These are phyloP conservation scores for Pterostichus niger DNA, from an alignment of 2,888 invertebrate genomes.

Conservation along the genomic window DNA sequence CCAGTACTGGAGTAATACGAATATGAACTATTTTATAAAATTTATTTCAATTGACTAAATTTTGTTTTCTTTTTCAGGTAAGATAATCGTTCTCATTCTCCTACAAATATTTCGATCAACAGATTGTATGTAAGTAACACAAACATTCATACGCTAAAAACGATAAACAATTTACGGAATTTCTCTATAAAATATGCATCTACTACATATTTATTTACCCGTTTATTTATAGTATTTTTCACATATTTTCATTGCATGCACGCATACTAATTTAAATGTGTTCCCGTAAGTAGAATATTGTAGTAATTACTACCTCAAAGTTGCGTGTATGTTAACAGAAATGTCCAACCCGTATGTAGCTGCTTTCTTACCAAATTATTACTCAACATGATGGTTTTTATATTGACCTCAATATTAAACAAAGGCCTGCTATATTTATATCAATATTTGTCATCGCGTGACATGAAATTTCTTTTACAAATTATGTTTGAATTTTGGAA, in stretches of 20 bases:
- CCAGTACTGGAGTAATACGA: too few species aligned
- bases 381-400: constrained; percentile 28
- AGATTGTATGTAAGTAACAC: constrained; percentile 23
- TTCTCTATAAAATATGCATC: constrained; percentile 4
- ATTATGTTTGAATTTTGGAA: background rate
- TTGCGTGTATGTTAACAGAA: constrained; percentile 29
- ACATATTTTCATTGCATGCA: constrained; percentile 19
- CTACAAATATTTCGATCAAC: background rate
- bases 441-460: constrained; percentile 32
- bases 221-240: constrained; percentile 1
- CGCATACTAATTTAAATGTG: constrained; percentile 28
- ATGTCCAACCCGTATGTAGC: constrained; percentile 8
- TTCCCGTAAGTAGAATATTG: constrained; percentile 28
- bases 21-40: background rate
- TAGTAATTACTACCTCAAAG: constrained; percentile 9
- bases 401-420: constrained; percentile 38
- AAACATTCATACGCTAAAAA: background rate
- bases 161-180: constrained; percentile 3
- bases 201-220: background rate
- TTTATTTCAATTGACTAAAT: background rate
- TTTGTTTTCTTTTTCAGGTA: constrained; percentile 8
- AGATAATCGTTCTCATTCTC: background rate
- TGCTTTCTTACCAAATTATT: constrained; percentile 38
- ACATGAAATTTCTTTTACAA: background rate
- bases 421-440: constrained; percentile 1